Evolutionary conservation across 2,888 invertebrate species (phyloP).

Genomic region (Orthosia gracilis): DNA sequence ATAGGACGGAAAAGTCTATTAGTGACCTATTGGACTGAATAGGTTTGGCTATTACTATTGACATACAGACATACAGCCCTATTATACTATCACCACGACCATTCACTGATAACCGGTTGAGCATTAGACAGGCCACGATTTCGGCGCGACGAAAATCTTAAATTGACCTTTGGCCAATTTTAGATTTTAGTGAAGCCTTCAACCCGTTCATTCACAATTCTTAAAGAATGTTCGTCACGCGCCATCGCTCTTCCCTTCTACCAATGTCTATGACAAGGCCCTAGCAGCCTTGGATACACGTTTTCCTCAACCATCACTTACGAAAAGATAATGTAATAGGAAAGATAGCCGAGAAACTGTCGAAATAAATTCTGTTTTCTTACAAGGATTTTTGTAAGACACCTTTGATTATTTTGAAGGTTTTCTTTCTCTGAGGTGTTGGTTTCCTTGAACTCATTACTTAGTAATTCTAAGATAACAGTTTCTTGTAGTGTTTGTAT

Average conservation of each 20-base stretch:
- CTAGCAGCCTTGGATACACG: conserved; percentile 45
- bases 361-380: conserved; percentile 21
- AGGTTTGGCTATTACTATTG: conserved; percentile 16
- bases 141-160: neutral
- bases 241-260: conserved; percentile 49
- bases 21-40: conserved; percentile 18
- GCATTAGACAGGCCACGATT: neutral
- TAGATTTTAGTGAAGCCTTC: conserved; percentile 37
- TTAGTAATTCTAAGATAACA: conserved; percentile 17
- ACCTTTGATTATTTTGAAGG: conserved; percentile 15
- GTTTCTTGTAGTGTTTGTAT: conserved; percentile 1
- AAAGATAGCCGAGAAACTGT: conserved; percentile 12
- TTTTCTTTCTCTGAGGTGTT: conserved; percentile 5
- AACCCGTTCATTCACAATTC: conserved; percentile 46
- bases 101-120: neutral
- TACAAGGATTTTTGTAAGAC: conserved; percentile 18
- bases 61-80: conserved; percentile 7
- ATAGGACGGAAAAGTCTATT: neutral
- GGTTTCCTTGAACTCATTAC: conserved; percentile 11
- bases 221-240: conserved; percentile 53
- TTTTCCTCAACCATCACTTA: conserved; percentile 55
- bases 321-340: conserved; percentile 33
- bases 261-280: conserved; percentile 65
- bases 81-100: conserved; percentile 3
- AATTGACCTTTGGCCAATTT: conserved; percentile 21